Conservation (phyloP, 2,113 vertebrate genomes). For the Sphaerodactylus townsendi region DNA sequence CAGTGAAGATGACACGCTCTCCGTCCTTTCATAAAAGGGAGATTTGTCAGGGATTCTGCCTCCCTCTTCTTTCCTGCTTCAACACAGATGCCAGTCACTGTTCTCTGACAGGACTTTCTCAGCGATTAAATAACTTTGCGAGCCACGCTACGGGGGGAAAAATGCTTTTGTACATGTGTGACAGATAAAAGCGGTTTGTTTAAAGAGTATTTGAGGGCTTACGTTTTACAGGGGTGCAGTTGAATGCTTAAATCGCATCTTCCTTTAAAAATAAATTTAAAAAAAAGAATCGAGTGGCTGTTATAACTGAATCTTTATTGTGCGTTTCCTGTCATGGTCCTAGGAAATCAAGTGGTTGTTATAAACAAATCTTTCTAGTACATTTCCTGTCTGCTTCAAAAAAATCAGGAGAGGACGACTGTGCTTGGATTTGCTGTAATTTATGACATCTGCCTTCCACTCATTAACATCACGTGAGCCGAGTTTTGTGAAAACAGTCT, state of each 20-base stretch:
- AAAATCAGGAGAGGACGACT: not conserved
- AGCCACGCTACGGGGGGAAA: not conserved
- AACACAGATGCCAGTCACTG: not conserved
- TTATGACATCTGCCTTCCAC: not conserved
- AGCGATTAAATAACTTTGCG: constrained; percentile 23
- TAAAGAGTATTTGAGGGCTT: not conserved
- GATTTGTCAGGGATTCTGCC: not conserved
- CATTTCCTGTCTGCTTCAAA: too few species aligned
- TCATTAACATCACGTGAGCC: rapidly evolving
- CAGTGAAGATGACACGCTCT: not conserved
- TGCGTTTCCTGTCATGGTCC: not conserved
- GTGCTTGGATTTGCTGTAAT: not conserved
- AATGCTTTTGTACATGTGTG: constrained; percentile 4
- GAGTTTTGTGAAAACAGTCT: not conserved
- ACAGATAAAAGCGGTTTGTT: constrained; percentile 9
- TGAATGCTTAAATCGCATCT: rapidly evolving
- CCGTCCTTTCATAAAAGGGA: constrained; percentile 15
- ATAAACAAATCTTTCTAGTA: too few species aligned
- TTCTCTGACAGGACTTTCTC: constrained; percentile 14
- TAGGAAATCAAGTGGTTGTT: not conserved
- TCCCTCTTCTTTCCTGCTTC: not conserved
- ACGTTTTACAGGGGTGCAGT: rapidly evolving
- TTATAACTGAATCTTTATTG: not conserved
- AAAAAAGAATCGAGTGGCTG: not conserved
- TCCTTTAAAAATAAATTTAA: not conserved